Percentiles rank a stretch among this genome's conserved stretches.
These are phyloP conservation scores for Drosophila simulans DNA, from an alignment of 1,140 invertebrate species.

Conservation along the genomic window DNA sequence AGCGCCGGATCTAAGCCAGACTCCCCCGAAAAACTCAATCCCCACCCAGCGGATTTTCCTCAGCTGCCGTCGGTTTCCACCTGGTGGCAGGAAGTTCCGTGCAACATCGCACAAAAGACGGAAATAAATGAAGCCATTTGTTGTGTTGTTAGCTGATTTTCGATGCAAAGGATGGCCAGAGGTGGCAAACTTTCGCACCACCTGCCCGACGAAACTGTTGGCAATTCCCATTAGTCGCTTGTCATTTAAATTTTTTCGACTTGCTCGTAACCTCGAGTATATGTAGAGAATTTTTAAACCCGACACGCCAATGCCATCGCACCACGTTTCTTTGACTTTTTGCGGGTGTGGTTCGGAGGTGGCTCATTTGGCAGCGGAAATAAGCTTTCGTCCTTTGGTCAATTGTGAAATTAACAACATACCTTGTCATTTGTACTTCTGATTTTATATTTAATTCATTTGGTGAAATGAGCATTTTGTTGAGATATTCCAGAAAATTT, in stretches of 20 bases:
- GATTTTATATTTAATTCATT: slow-evolving; percentile 38
- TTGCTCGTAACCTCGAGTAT: slow-evolving; percentile 10
- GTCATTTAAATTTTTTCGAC: slow-evolving; percentile 77
- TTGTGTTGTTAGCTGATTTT: slow-evolving; percentile 78
- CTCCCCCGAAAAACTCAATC: slow-evolving; percentile 1
- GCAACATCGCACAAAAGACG: slow-evolving; percentile 74
- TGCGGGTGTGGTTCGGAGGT: slow-evolving; percentile 52
- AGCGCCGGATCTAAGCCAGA: slow-evolving; percentile 31
- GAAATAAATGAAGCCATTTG: slow-evolving; percentile 83
- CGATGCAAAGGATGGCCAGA: slow-evolving; percentile 59
- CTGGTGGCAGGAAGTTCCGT: slow-evolving; percentile 57
- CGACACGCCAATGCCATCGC: slow-evolving; percentile 38
- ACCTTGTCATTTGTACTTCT: slow-evolving; percentile 4
- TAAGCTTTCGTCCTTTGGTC: slow-evolving; percentile 74
- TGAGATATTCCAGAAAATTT: too few species aligned
- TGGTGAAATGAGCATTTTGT: background rate
- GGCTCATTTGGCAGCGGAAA: slow-evolving; percentile 72
- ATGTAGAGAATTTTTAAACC: slow-evolving; percentile 57
- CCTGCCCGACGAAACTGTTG: slow-evolving; percentile 66
- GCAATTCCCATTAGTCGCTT: slow-evolving; percentile 82
- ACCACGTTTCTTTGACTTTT: slow-evolving; percentile 20
- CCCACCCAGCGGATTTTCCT: background rate
- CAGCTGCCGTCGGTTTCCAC: background rate
- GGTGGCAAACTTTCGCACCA: slow-evolving; percentile 53
- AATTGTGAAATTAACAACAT: slow-evolving; percentile 58